Evolutionary conservation across 2,888 invertebrate genomes (phyloP).

Genomic region (Chirona hameri): DNA sequence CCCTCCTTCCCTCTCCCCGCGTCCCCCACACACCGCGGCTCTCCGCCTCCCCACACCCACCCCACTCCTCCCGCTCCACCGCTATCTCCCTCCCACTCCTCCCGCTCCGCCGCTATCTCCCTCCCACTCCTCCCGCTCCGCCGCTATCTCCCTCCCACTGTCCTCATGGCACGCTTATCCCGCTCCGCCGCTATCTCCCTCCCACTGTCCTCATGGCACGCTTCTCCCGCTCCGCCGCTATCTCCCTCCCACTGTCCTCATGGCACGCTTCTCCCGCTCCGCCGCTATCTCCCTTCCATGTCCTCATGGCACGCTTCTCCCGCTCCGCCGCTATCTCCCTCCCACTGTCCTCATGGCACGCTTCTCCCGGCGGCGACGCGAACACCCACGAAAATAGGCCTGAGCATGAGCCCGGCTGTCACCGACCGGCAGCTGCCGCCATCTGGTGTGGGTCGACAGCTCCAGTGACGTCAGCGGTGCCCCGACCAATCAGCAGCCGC

Average conservation of each 20-base stretch:
- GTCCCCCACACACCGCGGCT: too few species aligned
- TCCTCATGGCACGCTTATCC: too few species aligned
- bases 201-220: neutral
- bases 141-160: neutral
- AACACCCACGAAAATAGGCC: neutral
- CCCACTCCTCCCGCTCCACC: too few species aligned
- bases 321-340: too few species aligned
- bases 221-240: too few species aligned
- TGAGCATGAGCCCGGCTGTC: neutral
- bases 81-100: neutral
- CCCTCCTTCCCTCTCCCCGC: too few species aligned
- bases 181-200: too few species aligned
- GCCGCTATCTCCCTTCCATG: neutral
- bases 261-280: too few species aligned
- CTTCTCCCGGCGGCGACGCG: neutral
- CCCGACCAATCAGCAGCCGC: neutral
- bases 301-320: too few species aligned
- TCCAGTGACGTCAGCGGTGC: neutral
- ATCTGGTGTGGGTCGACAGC: neutral
- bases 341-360: neutral
- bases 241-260: neutral
- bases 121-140: too few species aligned
- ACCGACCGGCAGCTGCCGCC: neutral
- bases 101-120: too few species aligned
- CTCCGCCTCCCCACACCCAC: too few species aligned